These are phyloP conservation scores for Merops nubicus DNA, from an alignment of 2,113 vertebrate species.

Conservation along the genomic window DNA sequence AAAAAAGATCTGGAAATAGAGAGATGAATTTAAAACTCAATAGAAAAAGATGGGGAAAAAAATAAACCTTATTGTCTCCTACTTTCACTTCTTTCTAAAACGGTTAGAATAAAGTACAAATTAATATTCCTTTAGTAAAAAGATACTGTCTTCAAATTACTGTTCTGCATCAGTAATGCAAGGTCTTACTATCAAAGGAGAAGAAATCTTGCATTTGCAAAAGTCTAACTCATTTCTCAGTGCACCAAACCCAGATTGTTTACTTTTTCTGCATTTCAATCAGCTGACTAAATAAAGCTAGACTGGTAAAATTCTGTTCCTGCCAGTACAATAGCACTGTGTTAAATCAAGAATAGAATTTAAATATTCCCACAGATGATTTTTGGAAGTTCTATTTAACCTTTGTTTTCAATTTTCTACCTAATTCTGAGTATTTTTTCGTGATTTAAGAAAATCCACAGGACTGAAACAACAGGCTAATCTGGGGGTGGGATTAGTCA, in stretches of 20 bases:
- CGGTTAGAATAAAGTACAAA: neutral
- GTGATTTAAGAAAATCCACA: constrained; percentile 12
- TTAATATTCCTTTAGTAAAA: neutral
- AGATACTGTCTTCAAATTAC: neutral
- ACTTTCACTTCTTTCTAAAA: neutral
- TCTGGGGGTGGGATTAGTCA: constrained; percentile 52
- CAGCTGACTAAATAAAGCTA: constrained; percentile 55
- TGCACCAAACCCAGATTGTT: constrained; percentile 27
- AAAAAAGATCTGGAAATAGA: neutral
- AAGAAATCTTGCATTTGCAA: neutral
- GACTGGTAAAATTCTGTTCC: neutral
- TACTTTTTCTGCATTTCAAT: constrained; percentile 54
- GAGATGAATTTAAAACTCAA: neutral
- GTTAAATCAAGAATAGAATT: constrained; percentile 47
- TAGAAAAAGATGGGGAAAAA: neutral
- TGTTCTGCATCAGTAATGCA: neutral
- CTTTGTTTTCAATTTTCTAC: constrained; percentile 49
- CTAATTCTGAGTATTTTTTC: neutral
- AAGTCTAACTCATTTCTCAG: neutral
- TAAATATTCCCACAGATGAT: constrained; percentile 32
- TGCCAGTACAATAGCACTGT: neutral
- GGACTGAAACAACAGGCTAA: constrained; percentile 36
- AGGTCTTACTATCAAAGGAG: neutral
- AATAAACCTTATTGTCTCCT: neutral
- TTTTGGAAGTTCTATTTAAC: constrained; percentile 48